Conservation (phyloP, 2,888 invertebrate genomes). For the Sphaerophoria rueppellii region DNA sequence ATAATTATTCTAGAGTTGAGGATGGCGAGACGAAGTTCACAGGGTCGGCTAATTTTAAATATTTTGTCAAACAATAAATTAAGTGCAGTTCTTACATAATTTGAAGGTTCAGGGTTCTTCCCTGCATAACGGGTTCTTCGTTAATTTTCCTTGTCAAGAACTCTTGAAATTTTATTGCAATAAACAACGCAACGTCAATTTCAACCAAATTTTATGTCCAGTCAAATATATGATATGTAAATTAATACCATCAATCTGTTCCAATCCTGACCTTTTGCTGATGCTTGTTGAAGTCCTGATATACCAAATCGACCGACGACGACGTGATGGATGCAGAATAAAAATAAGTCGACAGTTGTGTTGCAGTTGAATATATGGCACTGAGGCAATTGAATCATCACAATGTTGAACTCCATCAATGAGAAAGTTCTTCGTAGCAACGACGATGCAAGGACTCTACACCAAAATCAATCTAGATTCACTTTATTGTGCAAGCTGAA, state of each 20-base stretch:
- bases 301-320: background rate
- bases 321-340: conserved; percentile 17
- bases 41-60: no score
- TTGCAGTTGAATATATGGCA: background rate
- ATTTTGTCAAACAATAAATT: no score
- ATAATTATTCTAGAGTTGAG: no score
- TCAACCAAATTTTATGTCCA: background rate
- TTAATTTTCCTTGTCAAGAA: no score
- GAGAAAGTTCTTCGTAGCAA: background rate
- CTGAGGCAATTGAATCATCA: conserved; percentile 5
- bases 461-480: no score
- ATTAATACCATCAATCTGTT: conserved; percentile 19
- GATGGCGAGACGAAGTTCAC: no score
- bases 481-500: conserved; percentile 22
- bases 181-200: no score
- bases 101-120: no score
- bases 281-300: conserved; percentile 5
- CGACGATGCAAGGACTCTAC: background rate
- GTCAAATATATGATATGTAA: conserved; percentile 14
- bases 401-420: conserved; percentile 8
- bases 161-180: no score
- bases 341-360: background rate
- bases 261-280: background rate
- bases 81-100: no score
- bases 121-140: no score